Percentiles rank a stretch among this genome's conserved stretches.
These are phyloP conservation scores for Opisthograptis luteolata DNA, from an alignment of 2,888 invertebrate species.

Conservation along the genomic window DNA sequence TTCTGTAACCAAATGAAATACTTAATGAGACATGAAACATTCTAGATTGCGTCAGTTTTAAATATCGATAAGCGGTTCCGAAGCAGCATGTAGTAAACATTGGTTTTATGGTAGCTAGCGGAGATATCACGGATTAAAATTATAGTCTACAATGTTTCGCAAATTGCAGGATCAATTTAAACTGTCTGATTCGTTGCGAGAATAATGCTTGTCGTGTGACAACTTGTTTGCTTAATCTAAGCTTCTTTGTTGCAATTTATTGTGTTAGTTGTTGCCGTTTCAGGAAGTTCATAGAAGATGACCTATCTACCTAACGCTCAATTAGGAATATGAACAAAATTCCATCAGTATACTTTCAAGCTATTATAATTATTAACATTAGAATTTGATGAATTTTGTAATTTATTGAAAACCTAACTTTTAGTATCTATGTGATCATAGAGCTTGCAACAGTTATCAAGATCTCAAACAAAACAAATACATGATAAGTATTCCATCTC, in stretches of 20 bases:
- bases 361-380: too few relatives aligned
- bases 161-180: conserved; percentile 35
- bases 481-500: too few relatives aligned
- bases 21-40: conserved; percentile 25
- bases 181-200: conserved; percentile 21
- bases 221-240: conserved; percentile 11
- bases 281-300: too few relatives aligned
- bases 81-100: conserved; percentile 45
- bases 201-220: conserved; percentile 14
- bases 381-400: too few relatives aligned
- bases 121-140: conserved; percentile 53
- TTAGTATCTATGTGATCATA: too few relatives aligned
- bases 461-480: too few relatives aligned
- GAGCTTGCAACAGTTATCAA: too few relatives aligned
- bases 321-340: too few relatives aligned
- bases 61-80: conserved; percentile 27
- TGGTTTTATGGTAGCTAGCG: conserved; percentile 47
- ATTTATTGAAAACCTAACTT: too few relatives aligned
- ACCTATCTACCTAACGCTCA: too few relatives aligned
- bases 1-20: conserved; percentile 64
- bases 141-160: conserved; percentile 31
- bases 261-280: neutral
- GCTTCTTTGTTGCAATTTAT: neutral
- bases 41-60: conserved; percentile 34
- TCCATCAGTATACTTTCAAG: too few relatives aligned